Conservation (phyloP, 2,888 invertebrate genomes). For the Theretra japonica region DNA sequence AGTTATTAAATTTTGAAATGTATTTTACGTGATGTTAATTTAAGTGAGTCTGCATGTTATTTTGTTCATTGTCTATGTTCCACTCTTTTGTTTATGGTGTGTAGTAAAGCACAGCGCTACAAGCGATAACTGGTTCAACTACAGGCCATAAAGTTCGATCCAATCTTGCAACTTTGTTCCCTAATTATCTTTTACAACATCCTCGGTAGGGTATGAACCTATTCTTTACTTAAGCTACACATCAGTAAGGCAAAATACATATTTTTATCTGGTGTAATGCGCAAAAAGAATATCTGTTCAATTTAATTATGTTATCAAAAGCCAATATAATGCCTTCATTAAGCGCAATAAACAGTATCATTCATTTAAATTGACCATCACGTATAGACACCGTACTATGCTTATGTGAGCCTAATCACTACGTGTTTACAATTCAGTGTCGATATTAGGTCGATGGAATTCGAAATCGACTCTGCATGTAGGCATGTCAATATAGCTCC, state of each 20-base stretch:
- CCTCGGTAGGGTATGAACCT: neutral
- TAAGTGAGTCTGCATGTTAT: too few relatives aligned
- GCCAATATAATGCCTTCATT: neutral
- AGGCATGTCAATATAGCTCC: constrained; percentile 56
- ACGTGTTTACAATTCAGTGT: constrained; percentile 61
- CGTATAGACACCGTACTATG: constrained; percentile 51
- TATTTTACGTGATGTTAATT: too few relatives aligned
- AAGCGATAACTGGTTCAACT: neutral
- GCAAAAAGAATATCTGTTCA: too few relatives aligned
- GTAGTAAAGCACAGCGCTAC: neutral
- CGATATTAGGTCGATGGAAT: constrained; percentile 62
- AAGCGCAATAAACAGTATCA: constrained; percentile 35
- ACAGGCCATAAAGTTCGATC: neutral
- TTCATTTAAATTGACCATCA: constrained; percentile 56
- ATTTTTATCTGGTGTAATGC: neutral
- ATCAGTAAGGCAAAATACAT: neutral
- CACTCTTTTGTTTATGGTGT: neutral
- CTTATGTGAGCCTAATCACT: constrained; percentile 65
- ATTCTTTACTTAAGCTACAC: neutral
- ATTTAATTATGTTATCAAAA: neutral
- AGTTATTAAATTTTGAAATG: too few relatives aligned
- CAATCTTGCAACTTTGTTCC: constrained; percentile 4
- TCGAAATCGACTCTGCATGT: constrained; percentile 57
- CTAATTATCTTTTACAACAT: constrained; percentile 1
- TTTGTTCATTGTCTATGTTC: neutral